Evolutionary conservation across 2,888 invertebrate species (phyloP).

Genomic region (Epirrhoe tristata): DNA sequence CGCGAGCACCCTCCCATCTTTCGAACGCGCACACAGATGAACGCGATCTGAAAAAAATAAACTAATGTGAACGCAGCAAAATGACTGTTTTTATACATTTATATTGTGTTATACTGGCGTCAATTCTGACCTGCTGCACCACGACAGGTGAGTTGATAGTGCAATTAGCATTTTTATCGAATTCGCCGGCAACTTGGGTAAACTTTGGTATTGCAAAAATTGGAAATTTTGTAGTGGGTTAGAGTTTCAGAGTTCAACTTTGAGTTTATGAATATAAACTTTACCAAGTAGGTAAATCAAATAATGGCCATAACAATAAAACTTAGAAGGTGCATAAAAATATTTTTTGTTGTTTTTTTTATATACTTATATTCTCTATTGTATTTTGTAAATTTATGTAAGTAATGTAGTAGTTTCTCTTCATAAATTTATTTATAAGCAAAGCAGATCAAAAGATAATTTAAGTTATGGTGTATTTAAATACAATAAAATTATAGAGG

Average conservation of each 20-base stretch:
- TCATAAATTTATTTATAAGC: too few species aligned
- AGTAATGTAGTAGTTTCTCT: not conserved
- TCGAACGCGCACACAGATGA: conserved; percentile 72
- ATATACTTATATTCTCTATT: too few species aligned
- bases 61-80: conserved; percentile 68
- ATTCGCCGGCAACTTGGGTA: conserved; percentile 62
- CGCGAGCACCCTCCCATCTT: conserved; percentile 56
- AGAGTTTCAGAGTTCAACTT: conserved; percentile 30
- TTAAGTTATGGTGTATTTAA: too few species aligned
- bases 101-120: conserved; percentile 80
- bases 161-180: conserved; percentile 78
- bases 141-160: conserved; percentile 77
- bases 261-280: conserved; percentile 21
- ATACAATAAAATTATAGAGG: too few species aligned
- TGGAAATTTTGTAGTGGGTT: conserved; percentile 45
- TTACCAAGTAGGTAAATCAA: not conserved
- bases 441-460: too few species aligned
- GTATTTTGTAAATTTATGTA: too few species aligned
- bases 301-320: not conserved
- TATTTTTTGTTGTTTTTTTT: too few species aligned
- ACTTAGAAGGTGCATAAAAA: not conserved
- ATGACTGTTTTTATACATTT: conserved; percentile 84
- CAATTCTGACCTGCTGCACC: conserved; percentile 73
- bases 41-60: conserved; percentile 50
- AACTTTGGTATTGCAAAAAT: conserved; percentile 59